Base-by-base conservation (phyloP, 2,888 invertebrate species). In the Belgica antarctica region DNA sequence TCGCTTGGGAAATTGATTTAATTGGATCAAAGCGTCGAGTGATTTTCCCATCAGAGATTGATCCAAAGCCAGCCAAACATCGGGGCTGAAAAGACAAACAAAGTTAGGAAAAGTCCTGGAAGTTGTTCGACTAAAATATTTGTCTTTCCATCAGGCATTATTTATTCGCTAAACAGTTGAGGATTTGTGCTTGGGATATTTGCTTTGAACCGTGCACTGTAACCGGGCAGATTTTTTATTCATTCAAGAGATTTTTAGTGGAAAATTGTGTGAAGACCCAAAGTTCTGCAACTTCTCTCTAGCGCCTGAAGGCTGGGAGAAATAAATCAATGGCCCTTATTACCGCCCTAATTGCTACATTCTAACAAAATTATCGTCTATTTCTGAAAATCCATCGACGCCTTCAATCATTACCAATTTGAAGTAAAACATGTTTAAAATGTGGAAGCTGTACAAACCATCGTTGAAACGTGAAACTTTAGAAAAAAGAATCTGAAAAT, bases 1-100 rank as follows among this genome's bases (percentile, higher is more conserved):
- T 62, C 34, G 62, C 5, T 52, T 52, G 2, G 52, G 52, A 17
- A 52, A 52, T n/a, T 52, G 52, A 66, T 66, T 66, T 47, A 66
- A 66, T 66, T 66, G 65, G 65, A 47, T 66, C 17, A 28, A 47
- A 41, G 17, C 12, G n/a, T n/a, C n/a, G 27, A 61, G 27, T 28
- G 7, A 27, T 61, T 61, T 25, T 61, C 28, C 24, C 61, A 2
- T 52, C 52, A n/a, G 22, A 52, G 52, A 52, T 52, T 22, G 22
- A 52, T 22, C 19, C 4, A 17, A 52, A 41, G 41, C 41, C 3
- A 41, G 41, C 41, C 41, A 41, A 41, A 41, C 41, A 41, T 41
- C 41, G 41, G 15, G 41, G 15, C 15, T 41, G 41, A 41, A 41
- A 41, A 34, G 12, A 8, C 34, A 34, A 34, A 34, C 47, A 47